Conservation (phyloP, 2,888 invertebrate genomes). For the Hirudinaria manillensis region DNA sequence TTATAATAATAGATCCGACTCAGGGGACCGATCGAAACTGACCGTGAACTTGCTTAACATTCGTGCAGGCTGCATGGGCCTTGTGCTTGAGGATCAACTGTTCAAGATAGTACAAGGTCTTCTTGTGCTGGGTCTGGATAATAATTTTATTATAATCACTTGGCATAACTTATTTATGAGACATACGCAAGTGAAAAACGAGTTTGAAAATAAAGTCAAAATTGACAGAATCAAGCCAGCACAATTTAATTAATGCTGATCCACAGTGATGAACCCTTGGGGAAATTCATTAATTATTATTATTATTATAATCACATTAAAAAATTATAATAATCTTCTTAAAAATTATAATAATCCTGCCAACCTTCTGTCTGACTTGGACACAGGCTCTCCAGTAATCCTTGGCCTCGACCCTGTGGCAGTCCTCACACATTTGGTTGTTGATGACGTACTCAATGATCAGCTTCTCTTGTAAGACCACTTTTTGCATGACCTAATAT, state of each 20-base stretch:
- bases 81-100: slow-evolving; percentile 91
- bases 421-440: slow-evolving; percentile 94
- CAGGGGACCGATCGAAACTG: slow-evolving; percentile 39
- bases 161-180: neutral
- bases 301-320: no score
- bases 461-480: slow-evolving; percentile 87
- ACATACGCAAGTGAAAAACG: no score
- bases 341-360: neutral
- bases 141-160: slow-evolving; percentile 19
- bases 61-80: slow-evolving; percentile 63
- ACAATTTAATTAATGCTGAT: no score
- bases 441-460: slow-evolving; percentile 84
- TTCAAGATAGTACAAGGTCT: slow-evolving; percentile 93
- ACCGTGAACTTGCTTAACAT: slow-evolving; percentile 62
- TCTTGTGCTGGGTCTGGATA: slow-evolving; percentile 80
- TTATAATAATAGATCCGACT: neutral
- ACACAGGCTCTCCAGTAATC: slow-evolving; percentile 88
- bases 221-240: no score
- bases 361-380: slow-evolving; percentile 58
- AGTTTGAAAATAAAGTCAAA: no score
- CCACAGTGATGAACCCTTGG: no score
- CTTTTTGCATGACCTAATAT: slow-evolving; percentile 68
- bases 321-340: neutral
- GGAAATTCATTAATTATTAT: no score
- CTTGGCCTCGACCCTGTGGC: slow-evolving; percentile 92